Evolutionary conservation across 2,888 invertebrate genomes (phyloP).

Genomic region (Caenorhabditis doughertyi): DNA sequence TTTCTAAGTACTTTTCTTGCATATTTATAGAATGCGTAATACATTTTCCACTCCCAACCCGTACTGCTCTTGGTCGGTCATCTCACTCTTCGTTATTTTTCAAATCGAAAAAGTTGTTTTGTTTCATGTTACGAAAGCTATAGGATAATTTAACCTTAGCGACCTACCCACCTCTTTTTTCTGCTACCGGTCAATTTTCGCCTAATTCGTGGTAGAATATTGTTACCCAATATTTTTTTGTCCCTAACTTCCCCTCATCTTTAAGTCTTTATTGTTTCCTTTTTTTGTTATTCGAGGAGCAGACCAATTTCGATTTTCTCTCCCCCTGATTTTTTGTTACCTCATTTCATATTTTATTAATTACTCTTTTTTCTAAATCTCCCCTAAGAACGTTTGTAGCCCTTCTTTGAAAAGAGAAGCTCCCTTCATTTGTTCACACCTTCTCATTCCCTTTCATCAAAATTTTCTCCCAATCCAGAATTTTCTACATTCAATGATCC

Average conservation of each 20-base stretch:
- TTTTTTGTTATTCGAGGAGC: slow-evolving; percentile 54
- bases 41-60: slow-evolving; percentile 19
- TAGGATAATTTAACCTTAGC: slow-evolving; percentile 44
- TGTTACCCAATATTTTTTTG: slow-evolving; percentile 42
- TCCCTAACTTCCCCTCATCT: slow-evolving; percentile 18
- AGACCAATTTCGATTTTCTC: slow-evolving; percentile 53
- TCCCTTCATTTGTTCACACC: not conserved
- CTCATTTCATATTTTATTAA: slow-evolving; percentile 63
- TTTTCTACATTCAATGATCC: slow-evolving; percentile 44
- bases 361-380: slow-evolving; percentile 10
- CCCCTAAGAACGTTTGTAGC: slow-evolving; percentile 13
- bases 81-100: slow-evolving; percentile 32
- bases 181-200: slow-evolving; percentile 56
- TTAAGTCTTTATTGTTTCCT: slow-evolving; percentile 54
- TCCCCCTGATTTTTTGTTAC: slow-evolving; percentile 48
- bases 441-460: slow-evolving; percentile 39
- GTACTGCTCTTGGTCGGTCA: slow-evolving; percentile 26
- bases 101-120: slow-evolving; percentile 43
- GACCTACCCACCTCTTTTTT: slow-evolving; percentile 56
- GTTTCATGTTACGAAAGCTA: slow-evolving; percentile 50
- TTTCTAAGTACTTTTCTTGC: slow-evolving; percentile 18
- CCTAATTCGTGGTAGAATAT: slow-evolving; percentile 55
- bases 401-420: slow-evolving; percentile 25
- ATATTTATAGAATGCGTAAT: slow-evolving; percentile 52
- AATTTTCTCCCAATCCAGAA: not conserved